These are phyloP conservation scores for Synchiropus splendidus DNA, from an alignment of 2,113 vertebrate genomes.

Conservation along the genomic window DNA sequence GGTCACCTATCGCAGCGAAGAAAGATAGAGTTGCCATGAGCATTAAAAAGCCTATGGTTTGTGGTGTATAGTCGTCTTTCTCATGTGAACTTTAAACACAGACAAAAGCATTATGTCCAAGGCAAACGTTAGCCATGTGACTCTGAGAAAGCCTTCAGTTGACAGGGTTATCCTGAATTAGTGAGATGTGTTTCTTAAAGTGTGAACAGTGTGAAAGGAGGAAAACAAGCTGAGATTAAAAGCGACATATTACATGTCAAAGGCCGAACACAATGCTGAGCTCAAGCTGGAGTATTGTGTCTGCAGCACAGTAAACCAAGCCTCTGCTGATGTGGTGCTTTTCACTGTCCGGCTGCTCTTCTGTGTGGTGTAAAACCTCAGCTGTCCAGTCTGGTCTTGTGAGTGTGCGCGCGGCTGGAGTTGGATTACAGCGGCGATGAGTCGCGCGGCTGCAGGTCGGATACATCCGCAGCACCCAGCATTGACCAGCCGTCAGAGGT, in stretches of 20 bases:
- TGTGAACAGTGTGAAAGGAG: not conserved
- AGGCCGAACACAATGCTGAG: conserved; percentile 8
- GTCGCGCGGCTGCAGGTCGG: conserved; percentile 57
- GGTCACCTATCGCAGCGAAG: no score
- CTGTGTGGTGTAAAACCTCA: conserved; percentile 46
- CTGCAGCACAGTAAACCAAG: conserved; percentile 57
- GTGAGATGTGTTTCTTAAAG: no score
- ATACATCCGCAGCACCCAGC: conserved; percentile 61
- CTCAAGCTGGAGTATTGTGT: conserved; percentile 32
- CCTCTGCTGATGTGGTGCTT: conserved; percentile 56
- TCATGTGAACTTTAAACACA: no score
- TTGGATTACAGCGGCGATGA: conserved; percentile 64
- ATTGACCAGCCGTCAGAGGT: conserved; percentile 68
- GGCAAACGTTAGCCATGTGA: no score
- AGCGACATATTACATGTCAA: not conserved
- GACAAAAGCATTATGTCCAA: no score
- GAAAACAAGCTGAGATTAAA: not conserved
- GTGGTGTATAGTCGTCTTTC: no score
- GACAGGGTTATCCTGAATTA: no score
- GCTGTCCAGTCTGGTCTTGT: conserved; percentile 47
- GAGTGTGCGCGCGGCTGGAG: conserved; percentile 21
- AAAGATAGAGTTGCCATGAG: no score
- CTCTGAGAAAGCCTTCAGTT: no score
- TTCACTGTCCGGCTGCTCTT: conserved; percentile 47
- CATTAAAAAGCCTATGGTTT: no score